Evolutionary conservation across 2,888 invertebrate species (phyloP).

Genomic region (Limenitis camilla): DNA sequence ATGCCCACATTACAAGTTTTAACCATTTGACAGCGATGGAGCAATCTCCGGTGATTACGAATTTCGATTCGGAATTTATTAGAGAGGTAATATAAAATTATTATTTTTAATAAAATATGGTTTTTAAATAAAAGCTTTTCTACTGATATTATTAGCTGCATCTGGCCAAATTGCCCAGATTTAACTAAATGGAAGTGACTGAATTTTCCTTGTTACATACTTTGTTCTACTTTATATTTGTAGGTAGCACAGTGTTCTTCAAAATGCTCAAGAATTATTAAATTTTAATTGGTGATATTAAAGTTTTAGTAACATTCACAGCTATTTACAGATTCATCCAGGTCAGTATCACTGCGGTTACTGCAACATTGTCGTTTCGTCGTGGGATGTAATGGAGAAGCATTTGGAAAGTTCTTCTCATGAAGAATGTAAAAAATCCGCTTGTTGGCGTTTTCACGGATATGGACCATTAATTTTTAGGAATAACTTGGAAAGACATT

Average conservation of each 20-base stretch:
- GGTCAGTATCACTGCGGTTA: conserved; percentile 35
- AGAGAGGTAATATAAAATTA: conserved; percentile 36
- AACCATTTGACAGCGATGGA: conserved; percentile 23
- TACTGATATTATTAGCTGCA: too few relatives aligned
- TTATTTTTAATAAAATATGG: not conserved
- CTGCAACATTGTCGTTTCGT: conserved; percentile 28
- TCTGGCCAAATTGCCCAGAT: too few relatives aligned
- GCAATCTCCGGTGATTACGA: conserved; percentile 25
- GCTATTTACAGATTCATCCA: conserved; percentile 13
- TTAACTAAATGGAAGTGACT: too few relatives aligned
- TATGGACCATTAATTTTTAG: too few relatives aligned
- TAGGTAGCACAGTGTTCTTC: too few relatives aligned
- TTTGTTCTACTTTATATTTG: too few relatives aligned
- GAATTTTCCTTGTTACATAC: too few relatives aligned
- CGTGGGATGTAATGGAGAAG: conserved; percentile 23
- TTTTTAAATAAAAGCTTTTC: too few relatives aligned
- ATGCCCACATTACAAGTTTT: conserved; percentile 15
- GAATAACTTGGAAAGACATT: too few relatives aligned
- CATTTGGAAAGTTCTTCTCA: conserved; percentile 30
- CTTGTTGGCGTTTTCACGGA: conserved; percentile 27
- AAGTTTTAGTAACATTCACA: too few relatives aligned
- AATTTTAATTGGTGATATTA: too few relatives aligned
- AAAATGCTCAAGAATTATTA: too few relatives aligned
- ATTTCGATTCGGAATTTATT: conserved; percentile 37
- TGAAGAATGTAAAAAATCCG: conserved; percentile 22